Percentiles rank a stretch among this genome's conserved stretches.
Evolutionary conservation across 2,888 invertebrate genomes (phyloP).

Genomic region (Ectobius pallidus): DNA sequence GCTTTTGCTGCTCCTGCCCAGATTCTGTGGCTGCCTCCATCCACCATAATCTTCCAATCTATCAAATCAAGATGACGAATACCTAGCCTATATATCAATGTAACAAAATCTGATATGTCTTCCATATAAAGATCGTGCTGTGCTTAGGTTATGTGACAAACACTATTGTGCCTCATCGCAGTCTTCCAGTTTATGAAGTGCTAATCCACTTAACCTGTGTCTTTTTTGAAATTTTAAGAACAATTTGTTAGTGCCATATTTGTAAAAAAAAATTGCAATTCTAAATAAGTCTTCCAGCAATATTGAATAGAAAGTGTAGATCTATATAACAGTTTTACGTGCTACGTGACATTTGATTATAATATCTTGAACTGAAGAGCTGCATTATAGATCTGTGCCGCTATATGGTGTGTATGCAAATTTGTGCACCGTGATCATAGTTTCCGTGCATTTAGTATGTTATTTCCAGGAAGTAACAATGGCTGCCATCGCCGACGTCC

Average conservation of each 20-base stretch:
- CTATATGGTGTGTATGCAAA: too few species aligned
- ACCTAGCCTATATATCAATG: not conserved
- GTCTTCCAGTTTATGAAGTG: slow-evolving; percentile 4
- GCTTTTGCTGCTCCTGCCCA: not conserved
- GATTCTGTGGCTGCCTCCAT: slow-evolving; percentile 15
- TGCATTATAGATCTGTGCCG: too few species aligned
- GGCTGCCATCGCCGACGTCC: slow-evolving; percentile 33
- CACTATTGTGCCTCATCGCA: not conserved
- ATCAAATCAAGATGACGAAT: not conserved
- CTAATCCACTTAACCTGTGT: not conserved
- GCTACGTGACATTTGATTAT: too few species aligned
- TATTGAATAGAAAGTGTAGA: too few species aligned
- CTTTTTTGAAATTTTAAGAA: not conserved
- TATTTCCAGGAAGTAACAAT: slow-evolving; percentile 26
- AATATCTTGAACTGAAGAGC: too few species aligned
- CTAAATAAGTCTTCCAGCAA: too few species aligned
- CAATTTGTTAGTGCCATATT: too few species aligned
- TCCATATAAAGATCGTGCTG: slow-evolving; percentile 51
- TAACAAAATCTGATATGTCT: slow-evolving; percentile 60
- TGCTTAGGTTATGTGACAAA: not conserved
- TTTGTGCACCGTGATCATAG: slow-evolving; percentile 1
- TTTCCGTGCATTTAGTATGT: slow-evolving; percentile 14
- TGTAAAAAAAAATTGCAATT: too few species aligned
- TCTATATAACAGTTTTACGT: too few species aligned
- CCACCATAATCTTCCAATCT: not conserved